Base-by-base conservation (phyloP, 2,797 vertebrate species). In the Pipistrellus kuhlii region DNA sequence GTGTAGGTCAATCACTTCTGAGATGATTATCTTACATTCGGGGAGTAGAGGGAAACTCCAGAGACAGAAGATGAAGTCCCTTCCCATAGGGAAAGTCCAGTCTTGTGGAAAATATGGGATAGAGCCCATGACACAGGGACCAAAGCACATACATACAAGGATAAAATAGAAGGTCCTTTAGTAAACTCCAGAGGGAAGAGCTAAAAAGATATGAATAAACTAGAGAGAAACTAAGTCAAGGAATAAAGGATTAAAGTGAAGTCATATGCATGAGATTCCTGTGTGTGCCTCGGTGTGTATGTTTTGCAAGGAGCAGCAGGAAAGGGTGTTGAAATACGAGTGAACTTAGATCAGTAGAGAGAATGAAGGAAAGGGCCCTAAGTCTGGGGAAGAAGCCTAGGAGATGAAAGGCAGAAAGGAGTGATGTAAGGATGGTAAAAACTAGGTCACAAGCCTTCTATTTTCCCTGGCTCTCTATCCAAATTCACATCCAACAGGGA, bases 131-230 rank as follows among this genome's bases (percentile, higher is more conserved):
- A 82, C 57, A 20, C 25, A 57, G 77, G 88, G 23, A 62, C 48
- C 15, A 44, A 81, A 66, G n/a, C 44, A 75, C 85, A 86, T 32
- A 88, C 20, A 88, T 71, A 75, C 44, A n/a, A 82, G 72, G 51
- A 17, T 62, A 51, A 53, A 85, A 44, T 38, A 68, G 35, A 46
- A 69, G 48, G 30, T 46, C 55, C 30, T 71, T 88, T 51, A 30
- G 6, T 32, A 44, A 78, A 44, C 48, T 77, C 14, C 64, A 83
- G 86, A 83, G 17, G 20, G 44, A 92, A 88, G 48, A 66, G 51
- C 14, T 87, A n/a, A 73, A 87, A 94, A 76, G 41, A 68, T 51
- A 18, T 80, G 21, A 76, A 94, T 73, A 76, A 72, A 88, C 38
- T 27, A 48, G 27, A 62, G 81, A 66, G 59, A 93, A 82, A 66